Percentiles rank a stretch among this genome's conserved stretches.
Conservation (phyloP, 2,113 vertebrate genomes). For the Ceratotherium simum region DNA sequence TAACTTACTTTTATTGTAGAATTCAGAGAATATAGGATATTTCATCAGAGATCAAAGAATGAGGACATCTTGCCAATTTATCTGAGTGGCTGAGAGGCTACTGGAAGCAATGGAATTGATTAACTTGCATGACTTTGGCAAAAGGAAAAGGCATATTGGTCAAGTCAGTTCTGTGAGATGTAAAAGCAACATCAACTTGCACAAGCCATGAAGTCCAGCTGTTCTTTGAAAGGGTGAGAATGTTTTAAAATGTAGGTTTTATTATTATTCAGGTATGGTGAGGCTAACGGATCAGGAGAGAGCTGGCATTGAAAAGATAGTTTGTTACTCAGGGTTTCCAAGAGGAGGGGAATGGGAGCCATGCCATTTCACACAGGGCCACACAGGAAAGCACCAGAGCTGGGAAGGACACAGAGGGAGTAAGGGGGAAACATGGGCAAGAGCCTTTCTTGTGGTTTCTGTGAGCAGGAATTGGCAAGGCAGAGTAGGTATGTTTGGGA, state of each 20-base stretch:
- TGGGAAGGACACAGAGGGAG: not conserved
- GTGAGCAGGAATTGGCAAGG: not conserved
- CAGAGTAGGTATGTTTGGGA: not conserved
- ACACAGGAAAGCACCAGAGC: not conserved
- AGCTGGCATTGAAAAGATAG: not conserved
- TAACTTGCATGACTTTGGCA: not conserved
- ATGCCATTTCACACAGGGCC: too few relatives aligned
- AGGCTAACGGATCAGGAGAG: not conserved
- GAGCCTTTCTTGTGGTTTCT: not conserved
- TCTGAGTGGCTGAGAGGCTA: not conserved
- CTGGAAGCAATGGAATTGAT: not conserved
- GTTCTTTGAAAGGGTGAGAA: not conserved
- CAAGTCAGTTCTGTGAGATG: not conserved
- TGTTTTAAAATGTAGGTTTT: not conserved
- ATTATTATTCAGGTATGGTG: not conserved
- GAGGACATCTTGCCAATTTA: not conserved
- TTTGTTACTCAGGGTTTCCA: not conserved
- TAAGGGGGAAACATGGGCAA: not conserved
- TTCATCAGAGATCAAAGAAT: not conserved
- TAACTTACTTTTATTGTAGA: not conserved
- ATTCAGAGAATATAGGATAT: not conserved
- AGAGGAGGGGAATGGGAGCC: not conserved
- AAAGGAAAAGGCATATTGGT: not conserved
- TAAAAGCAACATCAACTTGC: not conserved
- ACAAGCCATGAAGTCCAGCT: not conserved